Conservation (phyloP, 2,797 vertebrate species). For the Austrolebias charrua region DNA sequence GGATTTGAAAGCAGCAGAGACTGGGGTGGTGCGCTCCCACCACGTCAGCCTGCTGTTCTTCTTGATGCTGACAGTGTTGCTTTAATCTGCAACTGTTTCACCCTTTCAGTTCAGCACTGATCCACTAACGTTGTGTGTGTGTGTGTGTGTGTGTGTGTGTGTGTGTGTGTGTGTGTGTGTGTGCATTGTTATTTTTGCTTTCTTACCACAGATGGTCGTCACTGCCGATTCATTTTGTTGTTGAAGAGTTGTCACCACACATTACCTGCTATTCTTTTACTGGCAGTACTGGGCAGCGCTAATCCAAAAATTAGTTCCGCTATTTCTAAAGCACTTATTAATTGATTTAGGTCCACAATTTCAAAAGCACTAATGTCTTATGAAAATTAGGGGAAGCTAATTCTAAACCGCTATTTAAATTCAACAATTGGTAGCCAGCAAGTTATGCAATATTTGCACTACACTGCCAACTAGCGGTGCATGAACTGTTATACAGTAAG, state of each 20-base stretch:
- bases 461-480: too few species aligned
- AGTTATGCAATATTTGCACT: too few species aligned
- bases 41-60: constrained; percentile 3
- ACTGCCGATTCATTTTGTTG: constrained; percentile 1
- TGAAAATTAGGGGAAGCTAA: too few species aligned
- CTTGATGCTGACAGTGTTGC: constrained; percentile 14
- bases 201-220: not conserved
- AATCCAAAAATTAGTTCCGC: too few species aligned
- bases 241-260: constrained; percentile 3
- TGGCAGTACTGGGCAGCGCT: too few species aligned
- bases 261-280: not conserved
- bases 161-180: not conserved
- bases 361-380: too few species aligned
- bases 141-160: not conserved
- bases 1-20: constrained; percentile 11
- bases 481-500: too few species aligned
- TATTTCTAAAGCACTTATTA: too few species aligned
- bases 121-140: not conserved
- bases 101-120: not conserved
- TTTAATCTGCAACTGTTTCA: constrained; percentile 2
- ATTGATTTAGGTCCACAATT: too few species aligned
- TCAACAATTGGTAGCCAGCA: too few species aligned
- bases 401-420: too few species aligned
- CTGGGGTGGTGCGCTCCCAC: not conserved
- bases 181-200: not conserved